These are phyloP conservation scores for Brachionus rotundiformis DNA, from an alignment of 1,140 invertebrate species.

Conservation along the genomic window DNA sequence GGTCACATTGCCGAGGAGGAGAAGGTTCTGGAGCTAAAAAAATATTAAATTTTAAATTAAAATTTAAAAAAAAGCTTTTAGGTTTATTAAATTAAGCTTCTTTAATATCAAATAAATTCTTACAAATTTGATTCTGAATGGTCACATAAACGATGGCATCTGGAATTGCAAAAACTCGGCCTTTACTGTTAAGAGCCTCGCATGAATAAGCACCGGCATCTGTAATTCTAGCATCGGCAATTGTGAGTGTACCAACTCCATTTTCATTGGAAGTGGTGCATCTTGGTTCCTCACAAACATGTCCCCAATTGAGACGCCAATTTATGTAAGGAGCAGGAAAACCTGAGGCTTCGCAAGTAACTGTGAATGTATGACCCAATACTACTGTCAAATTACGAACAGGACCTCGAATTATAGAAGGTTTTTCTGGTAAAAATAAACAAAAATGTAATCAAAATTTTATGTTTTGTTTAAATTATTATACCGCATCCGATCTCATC, in stretches of 20 bases:
- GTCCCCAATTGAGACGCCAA: slow-evolving; percentile 95
- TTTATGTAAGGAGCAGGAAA: slow-evolving; percentile 85
- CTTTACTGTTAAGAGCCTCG: slow-evolving; percentile 85
- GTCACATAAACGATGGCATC: slow-evolving; percentile 82
- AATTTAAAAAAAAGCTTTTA: neutral
- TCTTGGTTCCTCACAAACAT: slow-evolving; percentile 77
- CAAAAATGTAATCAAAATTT: slow-evolving; percentile 74
- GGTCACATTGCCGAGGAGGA: neutral
- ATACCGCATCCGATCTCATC: slow-evolving; percentile 88
- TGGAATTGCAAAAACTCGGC: slow-evolving; percentile 80
- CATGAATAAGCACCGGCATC: slow-evolving; percentile 96
- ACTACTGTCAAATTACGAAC: slow-evolving; percentile 70
- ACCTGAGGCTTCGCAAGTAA: slow-evolving; percentile 83
- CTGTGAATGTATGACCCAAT: slow-evolving; percentile 73
- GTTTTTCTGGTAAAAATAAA: slow-evolving; percentile 70
- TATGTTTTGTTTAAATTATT: neutral
- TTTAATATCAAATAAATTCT: neutral
- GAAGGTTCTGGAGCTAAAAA: neutral
- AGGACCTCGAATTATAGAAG: slow-evolving; percentile 73
- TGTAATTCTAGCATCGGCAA: slow-evolving; percentile 70
- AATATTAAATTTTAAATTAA: neutral
- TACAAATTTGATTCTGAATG: neutral
- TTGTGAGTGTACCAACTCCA: slow-evolving; percentile 75
- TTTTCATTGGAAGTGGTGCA: slow-evolving; percentile 43
- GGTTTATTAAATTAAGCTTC: too few relatives aligned